Evolutionary conservation across 1,140 invertebrate genomes (phyloP).

Genomic region (Drosophila pectinifera): DNA sequence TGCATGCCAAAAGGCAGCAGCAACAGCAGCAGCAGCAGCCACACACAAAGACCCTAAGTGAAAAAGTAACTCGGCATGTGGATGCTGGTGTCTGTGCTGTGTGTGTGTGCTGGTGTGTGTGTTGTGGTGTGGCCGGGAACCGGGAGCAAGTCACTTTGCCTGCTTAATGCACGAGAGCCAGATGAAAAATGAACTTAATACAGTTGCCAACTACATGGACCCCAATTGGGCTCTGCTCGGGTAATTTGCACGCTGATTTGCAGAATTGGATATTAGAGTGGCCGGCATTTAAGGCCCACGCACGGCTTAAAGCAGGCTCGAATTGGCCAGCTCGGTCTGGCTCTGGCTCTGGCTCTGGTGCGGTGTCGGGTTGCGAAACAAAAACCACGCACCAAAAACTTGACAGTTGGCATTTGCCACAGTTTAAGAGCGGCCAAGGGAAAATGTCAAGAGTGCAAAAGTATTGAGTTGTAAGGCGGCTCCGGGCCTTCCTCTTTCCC

Average conservation of each 20-base stretch:
- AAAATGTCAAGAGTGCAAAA: slow-evolving; percentile 69
- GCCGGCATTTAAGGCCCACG: slow-evolving; percentile 36
- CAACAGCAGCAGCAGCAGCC: neutral
- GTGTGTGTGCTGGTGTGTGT: slow-evolving; percentile 12
- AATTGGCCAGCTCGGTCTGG: slow-evolving; percentile 6
- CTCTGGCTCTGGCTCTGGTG: slow-evolving; percentile 17
- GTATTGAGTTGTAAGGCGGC: slow-evolving; percentile 70
- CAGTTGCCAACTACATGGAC: slow-evolving; percentile 65
- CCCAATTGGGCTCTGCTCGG: slow-evolving; percentile 44
- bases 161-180: slow-evolving; percentile 69
- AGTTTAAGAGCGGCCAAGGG: slow-evolving; percentile 54
- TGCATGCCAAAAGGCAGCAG: slow-evolving; percentile 76
- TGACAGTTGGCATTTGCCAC: slow-evolving; percentile 77
- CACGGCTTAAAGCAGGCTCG: slow-evolving; percentile 23
- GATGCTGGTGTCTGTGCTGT: neutral
- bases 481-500: neutral
- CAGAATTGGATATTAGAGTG: slow-evolving; percentile 64
- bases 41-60: slow-evolving; percentile 65
- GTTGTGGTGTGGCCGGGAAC: slow-evolving; percentile 7
- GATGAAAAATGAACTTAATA: slow-evolving; percentile 84
- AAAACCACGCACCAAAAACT: slow-evolving; percentile 37
- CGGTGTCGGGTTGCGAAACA: slow-evolving; percentile 39
- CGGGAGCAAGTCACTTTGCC: slow-evolving; percentile 56
- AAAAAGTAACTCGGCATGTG: slow-evolving; percentile 70
- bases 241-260: slow-evolving; percentile 81